These are phyloP conservation scores for Sphaerodactylus townsendi DNA, from an alignment of 2,113 vertebrate species.

Conservation along the genomic window DNA sequence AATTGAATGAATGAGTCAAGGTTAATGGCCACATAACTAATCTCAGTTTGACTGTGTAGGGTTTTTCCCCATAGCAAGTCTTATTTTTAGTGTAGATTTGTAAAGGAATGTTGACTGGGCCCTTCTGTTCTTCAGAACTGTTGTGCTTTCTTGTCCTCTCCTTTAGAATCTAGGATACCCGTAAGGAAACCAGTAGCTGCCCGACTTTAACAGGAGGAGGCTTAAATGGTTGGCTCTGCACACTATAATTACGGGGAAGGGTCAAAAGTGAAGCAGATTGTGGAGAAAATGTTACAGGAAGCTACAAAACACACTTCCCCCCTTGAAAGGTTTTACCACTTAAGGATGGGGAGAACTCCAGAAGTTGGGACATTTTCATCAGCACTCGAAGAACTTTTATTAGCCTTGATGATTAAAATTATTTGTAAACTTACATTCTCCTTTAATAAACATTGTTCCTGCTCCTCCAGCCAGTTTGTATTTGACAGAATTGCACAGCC, in stretches of 20 bases:
- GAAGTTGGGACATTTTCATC: background rate
- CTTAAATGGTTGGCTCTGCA: background rate
- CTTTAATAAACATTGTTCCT: constrained; percentile 56
- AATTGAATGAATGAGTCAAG: no score
- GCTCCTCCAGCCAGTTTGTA: constrained; percentile 41
- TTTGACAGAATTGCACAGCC: constrained; percentile 41
- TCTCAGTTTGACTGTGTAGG: background rate
- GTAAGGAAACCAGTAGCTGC: constrained; percentile 68
- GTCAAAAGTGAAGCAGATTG: rapidly evolving
- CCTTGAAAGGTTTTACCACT: background rate
- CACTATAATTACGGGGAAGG: background rate
- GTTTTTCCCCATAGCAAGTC: no score
- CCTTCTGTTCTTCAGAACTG: background rate
- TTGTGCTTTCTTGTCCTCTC: background rate
- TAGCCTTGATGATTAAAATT: background rate
- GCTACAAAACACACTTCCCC: background rate
- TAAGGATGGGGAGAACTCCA: background rate
- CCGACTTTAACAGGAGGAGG: constrained; percentile 58
- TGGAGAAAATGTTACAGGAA: rapidly evolving
- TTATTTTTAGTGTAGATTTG: background rate
- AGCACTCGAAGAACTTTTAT: background rate
- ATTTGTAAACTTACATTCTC: constrained; percentile 36
- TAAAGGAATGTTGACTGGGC: background rate
- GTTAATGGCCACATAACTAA: background rate
- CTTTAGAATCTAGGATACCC: constrained; percentile 64